These are phyloP conservation scores for Melolontha melolontha DNA, from an alignment of 2,888 invertebrate genomes.

Conservation along the genomic window DNA sequence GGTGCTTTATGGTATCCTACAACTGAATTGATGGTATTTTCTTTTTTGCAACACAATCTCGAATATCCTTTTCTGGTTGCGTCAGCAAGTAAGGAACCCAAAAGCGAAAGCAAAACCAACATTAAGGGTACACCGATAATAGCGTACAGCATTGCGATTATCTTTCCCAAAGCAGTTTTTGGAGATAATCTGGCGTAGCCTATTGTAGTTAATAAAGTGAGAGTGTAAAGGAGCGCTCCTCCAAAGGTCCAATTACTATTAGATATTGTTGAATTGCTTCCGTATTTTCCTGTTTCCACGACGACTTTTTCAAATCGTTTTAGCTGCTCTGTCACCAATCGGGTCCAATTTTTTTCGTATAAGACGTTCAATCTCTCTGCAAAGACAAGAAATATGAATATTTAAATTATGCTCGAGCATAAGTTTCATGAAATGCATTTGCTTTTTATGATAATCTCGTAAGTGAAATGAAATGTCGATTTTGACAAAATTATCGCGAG, in stretches of 20 bases:
- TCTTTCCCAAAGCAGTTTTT: constrained; percentile 83
- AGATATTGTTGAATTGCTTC: constrained; percentile 52
- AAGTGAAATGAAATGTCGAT: too few species aligned
- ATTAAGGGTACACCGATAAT: constrained; percentile 89
- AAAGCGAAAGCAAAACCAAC: constrained; percentile 85
- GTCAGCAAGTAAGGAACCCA: constrained; percentile 84
- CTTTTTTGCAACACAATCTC: constrained; percentile 63
- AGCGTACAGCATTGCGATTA: constrained; percentile 88
- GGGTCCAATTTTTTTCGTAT: constrained; percentile 87
- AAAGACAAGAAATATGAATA: constrained; percentile 34
- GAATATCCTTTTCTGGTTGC: constrained; percentile 78
- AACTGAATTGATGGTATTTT: constrained; percentile 48
- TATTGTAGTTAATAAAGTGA: constrained; percentile 90
- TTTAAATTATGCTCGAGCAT: neutral
- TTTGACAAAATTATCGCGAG: too few species aligned
- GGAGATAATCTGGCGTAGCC: constrained; percentile 91
- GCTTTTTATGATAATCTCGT: too few species aligned
- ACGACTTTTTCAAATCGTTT: constrained; percentile 84
- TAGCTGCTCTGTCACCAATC: constrained; percentile 81
- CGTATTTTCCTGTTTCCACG: constrained; percentile 76
- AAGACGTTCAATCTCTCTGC: constrained; percentile 84
- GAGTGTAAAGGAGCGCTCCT: constrained; percentile 85
- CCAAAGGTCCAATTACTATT: constrained; percentile 83
- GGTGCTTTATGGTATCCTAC: constrained; percentile 70
- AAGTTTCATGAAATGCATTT: too few species aligned